Evolutionary conservation across 2,797 vertebrate genomes (phyloP).

Genomic region (Sebastolobus alascanus): DNA sequence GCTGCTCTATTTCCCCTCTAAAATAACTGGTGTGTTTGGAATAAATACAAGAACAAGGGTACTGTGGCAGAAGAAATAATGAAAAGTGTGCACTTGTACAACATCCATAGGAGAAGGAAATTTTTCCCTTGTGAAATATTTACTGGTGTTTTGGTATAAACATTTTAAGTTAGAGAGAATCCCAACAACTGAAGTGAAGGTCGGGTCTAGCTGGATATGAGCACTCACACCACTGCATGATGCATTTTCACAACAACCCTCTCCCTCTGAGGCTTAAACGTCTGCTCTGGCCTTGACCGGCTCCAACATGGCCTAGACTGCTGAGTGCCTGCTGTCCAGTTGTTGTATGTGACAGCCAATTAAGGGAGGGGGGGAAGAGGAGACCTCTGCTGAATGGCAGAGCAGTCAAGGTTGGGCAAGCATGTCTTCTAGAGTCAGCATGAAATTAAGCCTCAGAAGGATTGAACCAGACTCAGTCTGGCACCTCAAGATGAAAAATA

Average conservation of each 20-base stretch:
- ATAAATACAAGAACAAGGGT: neutral
- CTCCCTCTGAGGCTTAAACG: neutral
- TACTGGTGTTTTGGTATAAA: neutral
- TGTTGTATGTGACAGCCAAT: conserved; percentile 41
- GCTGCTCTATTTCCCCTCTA: no score
- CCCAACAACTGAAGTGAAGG: neutral
- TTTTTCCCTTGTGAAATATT: neutral
- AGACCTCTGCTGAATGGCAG: conserved; percentile 19
- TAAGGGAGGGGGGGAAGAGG: neutral
- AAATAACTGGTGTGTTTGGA: neutral
- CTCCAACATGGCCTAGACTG: conserved; percentile 33
- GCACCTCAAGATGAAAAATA: neutral
- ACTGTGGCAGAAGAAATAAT: neutral
- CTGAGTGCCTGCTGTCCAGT: conserved; percentile 49
- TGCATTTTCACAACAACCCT: conserved; percentile 5
- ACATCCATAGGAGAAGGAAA: neutral
- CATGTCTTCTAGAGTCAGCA: conserved; percentile 53
- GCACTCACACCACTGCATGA: neutral
- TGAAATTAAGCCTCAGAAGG: neutral
- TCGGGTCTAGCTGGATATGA: neutral
- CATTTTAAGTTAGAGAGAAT: neutral
- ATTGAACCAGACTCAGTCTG: neutral
- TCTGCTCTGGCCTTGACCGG: conserved; percentile 40
- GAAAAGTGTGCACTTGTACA: neutral
- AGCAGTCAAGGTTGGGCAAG: conserved; percentile 43